Evolutionary conservation across 2,113 vertebrate genomes (phyloP), one percentile per base, ranked within the genome.

Genomic region (Pomatostomus ruficeps): DNA sequence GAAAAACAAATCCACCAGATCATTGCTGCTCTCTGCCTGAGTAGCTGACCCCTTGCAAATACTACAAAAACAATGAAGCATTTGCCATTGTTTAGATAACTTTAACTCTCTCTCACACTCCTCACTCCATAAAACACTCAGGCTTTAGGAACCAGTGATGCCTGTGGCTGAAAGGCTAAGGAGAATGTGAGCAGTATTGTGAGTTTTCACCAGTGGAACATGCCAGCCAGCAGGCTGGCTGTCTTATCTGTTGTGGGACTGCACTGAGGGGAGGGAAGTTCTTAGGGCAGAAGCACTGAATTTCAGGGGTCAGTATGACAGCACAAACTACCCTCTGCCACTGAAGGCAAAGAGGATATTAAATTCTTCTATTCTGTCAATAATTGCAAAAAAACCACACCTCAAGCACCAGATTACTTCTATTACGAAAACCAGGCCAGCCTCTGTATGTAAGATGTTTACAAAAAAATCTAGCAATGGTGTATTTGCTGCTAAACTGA

Each of bases 141-240:
- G 20, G 23, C 14, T 76, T 79, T 61, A 85, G 42, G 36, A 88
- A 68, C 38, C 31, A 51, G 15, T 28, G n/a, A 7, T 43, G 31
- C 7, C 57, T 36, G 14, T 31, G 15, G 25, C 35, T 76, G 36
- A 23, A 80, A 61, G 76, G 9, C n/a, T 35, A 66, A 26, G 33
- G 33, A 63, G 36, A 78, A 31, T 0, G 0, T 12, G 19, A 54
- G 29, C 1, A 18, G 42, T 45, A n/a, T 31, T 23, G 33, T 0
- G 65, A 54, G 21, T 49, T 16, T 61, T 6, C 16, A 36, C 14
- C 15, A 25, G 5, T 3, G 23, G 46, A 57, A 88, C 21, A 48
- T 8, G 26, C 25, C 11, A 63, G 62, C 3, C 16, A 36, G 51
- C 3, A 38, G 22, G 25, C 6, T 40, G 36, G 22, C 31, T 42